Percentiles rank a stretch among this genome's conserved stretches.
Conservation (phyloP, 2,888 invertebrate species). For the Yponomeuta cagnagella region DNA sequence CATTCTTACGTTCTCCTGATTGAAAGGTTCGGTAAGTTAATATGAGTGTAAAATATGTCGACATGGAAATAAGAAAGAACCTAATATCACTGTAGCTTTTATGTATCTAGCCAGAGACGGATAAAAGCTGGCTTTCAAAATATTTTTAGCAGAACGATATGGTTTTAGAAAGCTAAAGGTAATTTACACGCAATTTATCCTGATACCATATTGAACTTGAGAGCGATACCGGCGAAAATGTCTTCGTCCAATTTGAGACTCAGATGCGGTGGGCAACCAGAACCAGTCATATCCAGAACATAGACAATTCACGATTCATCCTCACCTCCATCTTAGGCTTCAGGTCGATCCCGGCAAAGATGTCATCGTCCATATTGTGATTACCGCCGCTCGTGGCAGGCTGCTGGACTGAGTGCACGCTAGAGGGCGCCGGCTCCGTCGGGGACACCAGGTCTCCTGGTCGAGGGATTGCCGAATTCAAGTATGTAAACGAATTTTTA, state of each 20-base stretch:
- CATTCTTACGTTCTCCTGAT: slow-evolving; percentile 80
- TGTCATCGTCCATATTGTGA: slow-evolving; percentile 80
- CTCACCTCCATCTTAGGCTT: slow-evolving; percentile 81
- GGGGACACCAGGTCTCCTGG: slow-evolving; percentile 67
- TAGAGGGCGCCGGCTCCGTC: slow-evolving; percentile 60
- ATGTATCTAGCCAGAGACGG: too few species aligned
- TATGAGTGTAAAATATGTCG: neutral
- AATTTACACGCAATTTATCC: too few species aligned
- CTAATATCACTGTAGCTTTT: neutral
- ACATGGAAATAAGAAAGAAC: neutral
- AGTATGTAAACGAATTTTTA: too few species aligned
- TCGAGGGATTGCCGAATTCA: neutral
- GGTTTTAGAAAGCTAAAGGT: too few species aligned
- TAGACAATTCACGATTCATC: neutral
- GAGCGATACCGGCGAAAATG: too few species aligned
- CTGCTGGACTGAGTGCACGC: slow-evolving; percentile 39
- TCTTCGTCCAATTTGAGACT: neutral
- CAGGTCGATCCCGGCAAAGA: slow-evolving; percentile 82
- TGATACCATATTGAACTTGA: too few species aligned
- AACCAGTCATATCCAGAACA: too few species aligned
- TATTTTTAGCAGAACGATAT: too few species aligned
- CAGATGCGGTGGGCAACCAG: too few species aligned
- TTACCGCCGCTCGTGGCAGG: slow-evolving; percentile 51
- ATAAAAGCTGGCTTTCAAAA: too few species aligned
- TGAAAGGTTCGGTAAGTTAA: neutral